phyloP scores from a whole-genome alignment of 1,140 invertebrate genomes.

The Aethina tumida region DNA sequence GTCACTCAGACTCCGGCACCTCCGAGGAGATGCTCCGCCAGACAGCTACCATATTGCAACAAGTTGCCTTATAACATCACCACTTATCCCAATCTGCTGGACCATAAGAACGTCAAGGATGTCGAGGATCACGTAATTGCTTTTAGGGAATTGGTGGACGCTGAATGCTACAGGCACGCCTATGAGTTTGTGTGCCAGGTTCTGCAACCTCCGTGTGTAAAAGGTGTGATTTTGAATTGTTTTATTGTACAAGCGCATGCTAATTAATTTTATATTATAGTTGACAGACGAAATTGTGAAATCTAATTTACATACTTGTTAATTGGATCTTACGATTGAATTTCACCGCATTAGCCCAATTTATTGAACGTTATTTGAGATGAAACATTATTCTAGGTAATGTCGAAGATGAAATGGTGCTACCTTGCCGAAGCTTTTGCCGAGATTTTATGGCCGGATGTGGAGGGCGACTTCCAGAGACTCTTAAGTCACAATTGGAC shows the following conservation, averaged over 20 bases:
- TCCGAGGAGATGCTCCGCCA: constrained; percentile 53
- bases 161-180: constrained; percentile 74
- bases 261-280: no score
- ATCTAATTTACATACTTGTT: no score
- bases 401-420: constrained; percentile 44
- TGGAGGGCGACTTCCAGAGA: constrained; percentile 57
- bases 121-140: constrained; percentile 68
- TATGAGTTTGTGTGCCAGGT: constrained; percentile 79
- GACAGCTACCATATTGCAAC: constrained; percentile 61
- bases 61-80: constrained; percentile 68
- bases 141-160: constrained; percentile 76
- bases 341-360: no score
- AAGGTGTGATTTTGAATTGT: no score
- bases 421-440: constrained; percentile 77
- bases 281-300: no score
- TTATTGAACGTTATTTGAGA: no score
- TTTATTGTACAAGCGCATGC: no score
- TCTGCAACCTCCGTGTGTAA: constrained; percentile 65
- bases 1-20: constrained; percentile 42
- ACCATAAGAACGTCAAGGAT: constrained; percentile 50
- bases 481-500: constrained; percentile 60
- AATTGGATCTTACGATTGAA: no score
- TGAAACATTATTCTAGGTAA: no score
- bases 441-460: constrained; percentile 75
- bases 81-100: constrained; percentile 73